phyloP scores from a whole-genome alignment of 2,113 vertebrate species.

The Alligator sinensis region DNA sequence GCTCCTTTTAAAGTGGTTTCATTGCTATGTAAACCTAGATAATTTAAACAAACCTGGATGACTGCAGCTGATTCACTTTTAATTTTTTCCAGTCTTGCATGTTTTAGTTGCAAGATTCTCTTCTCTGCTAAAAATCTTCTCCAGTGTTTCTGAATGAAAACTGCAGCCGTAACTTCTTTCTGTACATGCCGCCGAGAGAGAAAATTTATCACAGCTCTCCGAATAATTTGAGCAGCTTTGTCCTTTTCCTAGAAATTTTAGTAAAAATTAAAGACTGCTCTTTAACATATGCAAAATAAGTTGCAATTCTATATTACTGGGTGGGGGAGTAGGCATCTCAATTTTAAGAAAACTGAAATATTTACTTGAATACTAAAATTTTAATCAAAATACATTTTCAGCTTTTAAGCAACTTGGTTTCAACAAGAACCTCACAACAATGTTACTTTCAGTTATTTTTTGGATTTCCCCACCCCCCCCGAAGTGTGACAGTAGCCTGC shows the following conservation, averaged over 20 bases:
- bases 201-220: constrained; percentile 76
- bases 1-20: background rate
- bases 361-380: too few species aligned
- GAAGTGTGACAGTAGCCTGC: too few species aligned
- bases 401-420: too few species aligned
- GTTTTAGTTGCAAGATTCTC: constrained; percentile 72
- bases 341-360: too few species aligned
- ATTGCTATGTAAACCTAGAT: background rate
- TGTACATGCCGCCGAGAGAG: constrained; percentile 66
- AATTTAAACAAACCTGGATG: constrained; percentile 84
- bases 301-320: too few species aligned
- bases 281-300: too few species aligned
- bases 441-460: too few species aligned
- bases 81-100: constrained; percentile 67
- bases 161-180: constrained; percentile 74
- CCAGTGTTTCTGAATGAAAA: constrained; percentile 87
- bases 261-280: too few species aligned
- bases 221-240: constrained; percentile 84
- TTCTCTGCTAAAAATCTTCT: constrained; percentile 76
- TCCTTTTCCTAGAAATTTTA: constrained; percentile 81
- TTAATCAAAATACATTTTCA: too few species aligned
- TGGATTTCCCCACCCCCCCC: too few species aligned
- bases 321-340: too few species aligned
- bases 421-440: too few species aligned
- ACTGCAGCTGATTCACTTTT: constrained; percentile 79